Conservation (phyloP, 2,888 invertebrate species). For the Limnephilus auricula region DNA sequence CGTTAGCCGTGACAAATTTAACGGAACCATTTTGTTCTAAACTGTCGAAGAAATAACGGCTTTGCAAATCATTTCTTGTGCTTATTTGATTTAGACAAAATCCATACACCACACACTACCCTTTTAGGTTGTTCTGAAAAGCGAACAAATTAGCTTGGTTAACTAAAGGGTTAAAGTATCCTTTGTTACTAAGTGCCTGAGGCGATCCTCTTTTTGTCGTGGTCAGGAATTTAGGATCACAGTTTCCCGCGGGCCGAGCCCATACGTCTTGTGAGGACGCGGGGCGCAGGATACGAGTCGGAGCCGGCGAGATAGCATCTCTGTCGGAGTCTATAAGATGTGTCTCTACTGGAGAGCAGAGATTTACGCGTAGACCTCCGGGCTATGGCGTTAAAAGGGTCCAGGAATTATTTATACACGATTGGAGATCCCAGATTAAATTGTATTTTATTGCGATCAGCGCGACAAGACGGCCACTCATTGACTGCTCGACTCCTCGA, state of each 20-base stretch:
- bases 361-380: constrained; percentile 32
- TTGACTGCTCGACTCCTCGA: background rate
- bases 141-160: background rate
- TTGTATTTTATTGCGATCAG: constrained; percentile 43
- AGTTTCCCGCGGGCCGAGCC: constrained; percentile 14
- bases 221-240: constrained; percentile 31
- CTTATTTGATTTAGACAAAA: too few relatives aligned
- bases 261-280: background rate
- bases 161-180: background rate
- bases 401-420: constrained; percentile 39
- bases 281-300: constrained; percentile 17
- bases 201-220: constrained; percentile 14
- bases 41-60: too few relatives aligned
- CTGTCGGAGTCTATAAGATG: background rate
- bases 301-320: constrained; percentile 20
- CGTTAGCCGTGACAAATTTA: too few relatives aligned
- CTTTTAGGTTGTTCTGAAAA: too few relatives aligned
- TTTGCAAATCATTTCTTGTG: too few relatives aligned
- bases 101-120: too few relatives aligned
- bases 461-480: background rate
- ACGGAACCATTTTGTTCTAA: too few relatives aligned
- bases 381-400: constrained; percentile 37
- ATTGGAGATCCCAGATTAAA: constrained; percentile 40
- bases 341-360: background rate
- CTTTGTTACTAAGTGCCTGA: background rate